phyloP scores from a whole-genome alignment of 2,888 invertebrate genomes.

The Cyclophora albipunctata region DNA sequence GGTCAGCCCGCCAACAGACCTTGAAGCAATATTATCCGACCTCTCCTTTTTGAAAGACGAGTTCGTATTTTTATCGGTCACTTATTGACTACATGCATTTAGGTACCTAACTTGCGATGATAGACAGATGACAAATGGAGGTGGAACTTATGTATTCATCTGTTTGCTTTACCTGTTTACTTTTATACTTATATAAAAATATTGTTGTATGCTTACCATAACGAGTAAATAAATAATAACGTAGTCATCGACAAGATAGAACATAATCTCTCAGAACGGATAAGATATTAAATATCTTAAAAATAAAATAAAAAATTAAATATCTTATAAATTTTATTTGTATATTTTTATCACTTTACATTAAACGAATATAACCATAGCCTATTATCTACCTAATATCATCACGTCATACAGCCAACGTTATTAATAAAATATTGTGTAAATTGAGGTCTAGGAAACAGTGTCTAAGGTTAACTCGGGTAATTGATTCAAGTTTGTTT shows the following conservation, averaged over 20 bases:
- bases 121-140: slow-evolving; percentile 5
- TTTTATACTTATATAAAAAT: not conserved
- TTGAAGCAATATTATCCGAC: slow-evolving; percentile 69
- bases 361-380: too few species aligned
- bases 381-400: too few species aligned
- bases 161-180: too few species aligned
- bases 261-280: too few species aligned
- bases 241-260: too few species aligned
- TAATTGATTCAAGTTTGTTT: slow-evolving; percentile 20
- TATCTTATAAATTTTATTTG: too few species aligned
- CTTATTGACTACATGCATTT: slow-evolving; percentile 15
- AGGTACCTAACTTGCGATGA: not conserved
- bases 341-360: too few species aligned
- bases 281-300: too few species aligned
- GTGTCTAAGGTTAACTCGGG: slow-evolving; percentile 17
- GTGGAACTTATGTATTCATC: not conserved
- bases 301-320: too few species aligned
- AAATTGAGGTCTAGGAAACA: slow-evolving; percentile 3
- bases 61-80: slow-evolving; percentile 50
- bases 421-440: too few species aligned
- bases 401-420: too few species aligned
- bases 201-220: not conserved
- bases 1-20: slow-evolving; percentile 69
- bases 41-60: slow-evolving; percentile 60
- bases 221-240: too few species aligned